These are phyloP conservation scores for Carettochelys insculpta DNA, from an alignment of 2,113 vertebrate genomes.

Conservation along the genomic window DNA sequence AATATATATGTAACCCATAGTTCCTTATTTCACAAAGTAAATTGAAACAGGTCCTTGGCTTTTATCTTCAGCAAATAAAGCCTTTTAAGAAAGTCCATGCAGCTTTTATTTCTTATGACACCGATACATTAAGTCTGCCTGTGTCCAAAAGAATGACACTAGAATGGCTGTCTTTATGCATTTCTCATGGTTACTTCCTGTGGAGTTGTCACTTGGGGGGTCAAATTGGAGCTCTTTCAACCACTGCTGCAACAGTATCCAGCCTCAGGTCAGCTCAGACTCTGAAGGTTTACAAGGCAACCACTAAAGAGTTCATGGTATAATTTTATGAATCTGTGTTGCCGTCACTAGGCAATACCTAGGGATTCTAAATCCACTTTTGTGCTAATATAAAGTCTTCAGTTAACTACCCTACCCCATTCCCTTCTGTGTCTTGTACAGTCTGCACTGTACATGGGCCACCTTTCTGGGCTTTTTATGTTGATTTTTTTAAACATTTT, in stretches of 20 bases:
- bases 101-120: conserved; percentile 29
- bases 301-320: conserved; percentile 1
- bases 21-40: not conserved
- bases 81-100: conserved; percentile 48
- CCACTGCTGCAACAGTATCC: conserved; percentile 28
- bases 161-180: conserved; percentile 45
- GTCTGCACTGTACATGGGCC: not conserved
- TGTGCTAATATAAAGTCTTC: not conserved
- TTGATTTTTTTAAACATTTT: not conserved
- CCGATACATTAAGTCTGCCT: conserved; percentile 28
- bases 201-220: conserved; percentile 32
- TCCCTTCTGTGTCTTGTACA: not conserved
- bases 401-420: not conserved
- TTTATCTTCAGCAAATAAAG: conserved; percentile 16
- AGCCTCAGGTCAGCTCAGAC: conserved; percentile 6
- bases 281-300: conserved; percentile 1
- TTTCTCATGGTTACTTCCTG: conserved; percentile 40
- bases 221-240: conserved; percentile 45
- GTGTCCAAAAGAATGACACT: conserved; percentile 32
- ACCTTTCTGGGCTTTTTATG: not conserved
- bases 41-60: conserved; percentile 23
- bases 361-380: not conserved
- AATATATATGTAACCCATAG: no score
- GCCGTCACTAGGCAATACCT: not conserved
- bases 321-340: not conserved